These are phyloP conservation scores for Cercopithecus mona DNA, from an alignment of 2,113 vertebrate genomes.

Conservation along the genomic window DNA sequence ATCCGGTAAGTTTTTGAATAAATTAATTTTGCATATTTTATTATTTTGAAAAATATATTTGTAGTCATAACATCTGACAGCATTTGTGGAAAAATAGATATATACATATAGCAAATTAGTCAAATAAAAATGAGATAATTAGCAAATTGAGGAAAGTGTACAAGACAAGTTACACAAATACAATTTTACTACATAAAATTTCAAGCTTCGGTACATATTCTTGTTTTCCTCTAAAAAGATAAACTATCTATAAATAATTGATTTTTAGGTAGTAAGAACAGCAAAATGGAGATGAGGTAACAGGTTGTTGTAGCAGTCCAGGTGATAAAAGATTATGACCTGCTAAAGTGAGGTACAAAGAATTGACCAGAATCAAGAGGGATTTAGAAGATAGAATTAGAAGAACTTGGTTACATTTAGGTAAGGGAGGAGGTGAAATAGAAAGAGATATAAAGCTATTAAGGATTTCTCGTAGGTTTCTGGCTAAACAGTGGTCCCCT, in stretches of 20 bases:
- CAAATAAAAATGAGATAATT: background rate
- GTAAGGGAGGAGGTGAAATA: background rate
- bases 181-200: background rate
- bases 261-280: background rate
- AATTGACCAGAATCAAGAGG: background rate
- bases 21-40: background rate
- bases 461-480: background rate
- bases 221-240: conserved; percentile 2
- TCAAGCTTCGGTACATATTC: background rate
- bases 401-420: background rate
- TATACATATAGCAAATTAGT: background rate
- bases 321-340: background rate
- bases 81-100: background rate
- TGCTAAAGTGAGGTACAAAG: background rate
- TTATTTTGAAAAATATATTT: background rate
- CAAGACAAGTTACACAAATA: background rate
- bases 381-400: background rate
- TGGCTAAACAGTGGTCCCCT: background rate
- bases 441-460: background rate
- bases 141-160: background rate
- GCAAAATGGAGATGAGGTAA: background rate
- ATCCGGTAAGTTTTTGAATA: background rate
- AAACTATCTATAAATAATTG: background rate
- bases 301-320: background rate
- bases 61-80: background rate